Evolutionary conservation across 1,140 invertebrate species (phyloP), one percentile per base, ranked within the genome.

Genomic region (Leptonema lineaticorne): DNA sequence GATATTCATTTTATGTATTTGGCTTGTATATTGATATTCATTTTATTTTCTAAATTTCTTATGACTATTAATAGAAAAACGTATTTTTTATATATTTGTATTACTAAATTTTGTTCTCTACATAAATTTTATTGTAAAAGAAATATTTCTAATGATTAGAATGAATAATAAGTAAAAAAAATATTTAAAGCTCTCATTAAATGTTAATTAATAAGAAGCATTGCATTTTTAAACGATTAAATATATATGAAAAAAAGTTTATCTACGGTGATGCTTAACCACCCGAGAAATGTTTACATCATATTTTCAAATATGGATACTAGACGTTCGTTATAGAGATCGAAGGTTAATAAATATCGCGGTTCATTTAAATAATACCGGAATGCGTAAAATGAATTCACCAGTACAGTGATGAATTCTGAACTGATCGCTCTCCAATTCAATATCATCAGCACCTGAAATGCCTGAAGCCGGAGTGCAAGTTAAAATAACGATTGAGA

Each of bases 331-430:
- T 20, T 26, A 7, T 11, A 7, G 22, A 53, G 50, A 53, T 53
- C 50, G 50, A 53, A 53, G 50, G 50, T 53, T 26, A 53, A 53
- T 1, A 53, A 53, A 26, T 53, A 24, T 53, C 22, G 50, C 50
- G 24, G 50, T 26, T 24, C 50, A 14, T 14, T 53, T 26, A 26
- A 53, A 26, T 24, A 7, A 26, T 53, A 53, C 50, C 50, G 50
- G 50, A 26, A 53, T 53, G 50, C 27, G 22, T 53, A 24, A 53
- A 53, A 53, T 53, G 22, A 53, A 53, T 53, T 26, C 50, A 26
- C 24, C 50, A 53, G 50, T 53, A 8, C 22, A n/a, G 50, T 53
- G 50, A 53, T 26, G 50, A 26, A 24, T 24, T 53, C 27, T 22
- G 50, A 53, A 20, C 50, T 26, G 50, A 53, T 53, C 50, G 50